Evolutionary conservation across 2,888 invertebrate genomes (phyloP).

Genomic region (Theretra japonica): DNA sequence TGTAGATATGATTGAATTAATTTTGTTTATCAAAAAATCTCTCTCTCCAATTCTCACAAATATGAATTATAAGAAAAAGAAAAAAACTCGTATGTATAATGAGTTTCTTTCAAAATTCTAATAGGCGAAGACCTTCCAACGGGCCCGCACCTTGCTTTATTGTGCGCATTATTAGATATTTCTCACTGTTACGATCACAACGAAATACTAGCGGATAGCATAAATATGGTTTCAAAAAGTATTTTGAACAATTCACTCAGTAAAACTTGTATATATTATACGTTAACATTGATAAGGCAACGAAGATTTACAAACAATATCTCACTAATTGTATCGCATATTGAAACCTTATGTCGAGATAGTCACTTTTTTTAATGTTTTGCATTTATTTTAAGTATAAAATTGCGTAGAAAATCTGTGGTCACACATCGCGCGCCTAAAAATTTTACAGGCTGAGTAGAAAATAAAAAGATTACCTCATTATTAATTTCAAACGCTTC

Average conservation of each 20-base stretch:
- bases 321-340: not conserved
- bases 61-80: not conserved
- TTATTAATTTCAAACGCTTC: too few species aligned
- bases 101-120: too few species aligned
- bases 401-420: too few species aligned
- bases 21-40: not conserved
- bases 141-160: not conserved
- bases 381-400: not conserved
- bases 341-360: not conserved
- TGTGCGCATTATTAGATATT: not conserved
- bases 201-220: not conserved
- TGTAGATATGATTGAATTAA: not conserved
- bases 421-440: too few species aligned
- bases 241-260: not conserved
- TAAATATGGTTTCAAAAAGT: not conserved
- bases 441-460: too few species aligned
- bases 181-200: not conserved
- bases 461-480: too few species aligned
- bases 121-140: too few species aligned
- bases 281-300: not conserved
- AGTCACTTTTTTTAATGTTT: not conserved
- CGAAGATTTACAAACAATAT: conserved; percentile 1
- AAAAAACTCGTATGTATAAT: too few species aligned
- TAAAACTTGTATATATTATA: not conserved
- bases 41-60: not conserved